Conservation (phyloP, 2,113 vertebrate genomes). For the Ophiodon elongatus region DNA sequence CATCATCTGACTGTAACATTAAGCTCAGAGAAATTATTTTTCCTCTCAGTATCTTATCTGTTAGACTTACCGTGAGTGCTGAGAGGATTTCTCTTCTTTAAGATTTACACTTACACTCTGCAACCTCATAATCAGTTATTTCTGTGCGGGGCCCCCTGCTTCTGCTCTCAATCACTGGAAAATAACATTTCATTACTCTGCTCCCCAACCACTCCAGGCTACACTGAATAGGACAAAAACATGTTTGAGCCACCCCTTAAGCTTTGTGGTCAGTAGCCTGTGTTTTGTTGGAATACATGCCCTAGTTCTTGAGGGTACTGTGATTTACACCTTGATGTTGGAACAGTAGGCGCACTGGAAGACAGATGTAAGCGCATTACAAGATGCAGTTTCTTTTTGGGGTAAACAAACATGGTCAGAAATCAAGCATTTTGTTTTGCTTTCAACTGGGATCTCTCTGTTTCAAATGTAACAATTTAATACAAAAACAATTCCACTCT, state of each 20-base stretch:
- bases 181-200: conserved; percentile 15
- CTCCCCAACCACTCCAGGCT: neutral
- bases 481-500: no score
- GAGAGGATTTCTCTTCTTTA: conserved; percentile 9
- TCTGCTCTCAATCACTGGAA: neutral
- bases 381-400: neutral
- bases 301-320: neutral
- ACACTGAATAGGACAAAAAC: neutral
- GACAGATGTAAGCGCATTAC: neutral
- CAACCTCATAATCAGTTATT: conserved; percentile 9
- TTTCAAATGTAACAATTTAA: neutral
- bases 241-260: neutral
- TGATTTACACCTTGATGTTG: neutral
- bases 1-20: neutral
- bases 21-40: conserved; percentile 6
- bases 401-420: neutral
- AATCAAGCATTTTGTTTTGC: neutral
- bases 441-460: neutral
- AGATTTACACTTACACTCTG: neutral
- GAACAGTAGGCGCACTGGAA: neutral
- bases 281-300: neutral
- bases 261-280: neutral
- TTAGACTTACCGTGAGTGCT: neutral
- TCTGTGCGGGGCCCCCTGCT: neutral
- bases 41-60: neutral